A percentile compares a stretch with the other conserved stretches of the same genome.
Evolutionary conservation across 2,797 vertebrate genomes (phyloP).

Genomic region (Anguilla marmorata): DNA sequence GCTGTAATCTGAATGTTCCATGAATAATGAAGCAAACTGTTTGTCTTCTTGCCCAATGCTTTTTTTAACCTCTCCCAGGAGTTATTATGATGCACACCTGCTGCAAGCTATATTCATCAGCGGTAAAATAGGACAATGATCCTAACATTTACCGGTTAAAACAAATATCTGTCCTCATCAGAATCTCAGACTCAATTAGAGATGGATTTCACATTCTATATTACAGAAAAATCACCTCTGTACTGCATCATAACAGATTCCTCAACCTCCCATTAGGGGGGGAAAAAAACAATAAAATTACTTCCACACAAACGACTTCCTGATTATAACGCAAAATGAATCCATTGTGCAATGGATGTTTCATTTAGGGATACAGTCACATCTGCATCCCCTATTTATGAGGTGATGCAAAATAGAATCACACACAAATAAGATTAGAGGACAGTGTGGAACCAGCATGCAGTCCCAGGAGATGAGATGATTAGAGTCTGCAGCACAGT

Average conservation of each 20-base stretch:
- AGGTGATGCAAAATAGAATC: background rate
- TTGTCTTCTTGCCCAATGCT: background rate
- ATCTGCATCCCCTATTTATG: conserved; percentile 3
- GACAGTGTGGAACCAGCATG: background rate
- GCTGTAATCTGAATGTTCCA: background rate
- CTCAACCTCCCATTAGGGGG: background rate
- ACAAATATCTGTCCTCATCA: background rate
- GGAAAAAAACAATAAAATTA: background rate
- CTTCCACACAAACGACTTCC: background rate
- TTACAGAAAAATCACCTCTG: background rate
- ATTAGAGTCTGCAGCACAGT: background rate
- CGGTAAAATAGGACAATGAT: background rate
- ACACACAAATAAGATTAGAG: background rate
- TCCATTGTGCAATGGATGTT: background rate
- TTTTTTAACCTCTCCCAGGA: background rate
- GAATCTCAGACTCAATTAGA: background rate
- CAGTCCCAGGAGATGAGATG: background rate
- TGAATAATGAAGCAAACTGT: background rate
- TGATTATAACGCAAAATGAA: background rate
- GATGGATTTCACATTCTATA: background rate
- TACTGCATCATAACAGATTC: background rate
- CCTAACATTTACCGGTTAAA: background rate
- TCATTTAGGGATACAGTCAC: background rate
- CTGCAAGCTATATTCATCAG: background rate
- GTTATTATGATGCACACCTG: background rate